Conservation (phyloP, 2,888 invertebrate species). For the Spilosoma lubricipeda region DNA sequence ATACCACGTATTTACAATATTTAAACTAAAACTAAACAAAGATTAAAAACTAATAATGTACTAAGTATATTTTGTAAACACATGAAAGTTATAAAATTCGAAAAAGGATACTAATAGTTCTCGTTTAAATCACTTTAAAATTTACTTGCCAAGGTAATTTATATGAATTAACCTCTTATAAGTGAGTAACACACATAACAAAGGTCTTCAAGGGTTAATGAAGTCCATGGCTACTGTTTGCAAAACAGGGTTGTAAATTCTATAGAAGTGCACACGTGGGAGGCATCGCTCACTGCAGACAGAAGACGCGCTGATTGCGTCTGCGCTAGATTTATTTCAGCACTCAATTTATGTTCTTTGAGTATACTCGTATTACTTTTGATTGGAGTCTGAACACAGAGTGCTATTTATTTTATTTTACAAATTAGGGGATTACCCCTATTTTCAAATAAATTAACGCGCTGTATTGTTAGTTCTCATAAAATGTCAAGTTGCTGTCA, state of each 20-base stretch:
- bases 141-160: background rate
- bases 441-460: too few relatives aligned
- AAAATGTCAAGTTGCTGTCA: too few relatives aligned
- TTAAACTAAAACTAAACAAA: too few relatives aligned
- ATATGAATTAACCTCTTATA: background rate
- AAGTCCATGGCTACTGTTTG: constrained; percentile 59
- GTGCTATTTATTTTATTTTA: too few relatives aligned
- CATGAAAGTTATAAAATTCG: too few relatives aligned
- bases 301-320: constrained; percentile 67
- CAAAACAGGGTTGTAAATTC: constrained; percentile 67
- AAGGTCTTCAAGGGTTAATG: constrained; percentile 51
- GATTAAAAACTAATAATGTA: background rate
- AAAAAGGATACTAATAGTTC: too few relatives aligned
- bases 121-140: background rate
- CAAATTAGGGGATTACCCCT: too few relatives aligned
- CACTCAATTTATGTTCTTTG: constrained; percentile 51
- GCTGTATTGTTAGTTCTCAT: too few relatives aligned
- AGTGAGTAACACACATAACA: background rate
- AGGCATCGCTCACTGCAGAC: constrained; percentile 58
- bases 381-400: constrained; percentile 20
- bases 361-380: constrained; percentile 31
- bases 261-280: constrained; percentile 64
- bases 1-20: too few relatives aligned
- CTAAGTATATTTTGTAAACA: too few relatives aligned
- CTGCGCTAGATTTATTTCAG: constrained; percentile 65